phyloP scores from a whole-genome alignment of 2,888 invertebrate species.

The Cryptosula pallasiana region DNA sequence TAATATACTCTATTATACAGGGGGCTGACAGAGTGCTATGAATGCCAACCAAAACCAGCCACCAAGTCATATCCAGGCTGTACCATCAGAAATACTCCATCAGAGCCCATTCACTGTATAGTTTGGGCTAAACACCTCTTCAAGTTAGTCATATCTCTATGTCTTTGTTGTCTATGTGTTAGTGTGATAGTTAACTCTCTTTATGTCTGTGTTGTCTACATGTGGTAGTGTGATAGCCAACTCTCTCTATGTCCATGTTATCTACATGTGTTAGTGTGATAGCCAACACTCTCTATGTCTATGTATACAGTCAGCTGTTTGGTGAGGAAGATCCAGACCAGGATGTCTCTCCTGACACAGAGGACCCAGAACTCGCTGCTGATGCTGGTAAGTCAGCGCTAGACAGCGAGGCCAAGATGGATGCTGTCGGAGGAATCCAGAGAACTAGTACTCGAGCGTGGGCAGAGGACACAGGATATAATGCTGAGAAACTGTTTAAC shows the following conservation, averaged over 20 bases:
- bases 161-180: no score
- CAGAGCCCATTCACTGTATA: conserved; percentile 97
- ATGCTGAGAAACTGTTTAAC: conserved; percentile 77
- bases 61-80: conserved; percentile 95
- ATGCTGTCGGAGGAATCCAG: conserved; percentile 38
- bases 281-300: background rate
- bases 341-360: conserved; percentile 94
- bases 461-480: conserved; percentile 78
- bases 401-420: conserved; percentile 54
- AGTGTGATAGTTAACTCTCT: no score
- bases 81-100: conserved; percentile 97
- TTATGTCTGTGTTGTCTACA: no score
- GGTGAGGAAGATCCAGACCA: conserved; percentile 91
- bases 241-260: no score
- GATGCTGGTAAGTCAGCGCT: conserved; percentile 58
- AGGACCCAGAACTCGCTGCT: conserved; percentile 82
- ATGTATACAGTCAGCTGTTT: conserved; percentile 81
- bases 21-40: conserved; percentile 89
- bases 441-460: conserved; percentile 72
- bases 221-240: no score
- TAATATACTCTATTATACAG: background rate
- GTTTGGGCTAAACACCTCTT: conserved; percentile 99
- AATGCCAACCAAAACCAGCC: conserved; percentile 84
- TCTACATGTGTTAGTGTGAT: background rate
- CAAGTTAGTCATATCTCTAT: conserved; percentile 79